Percentiles rank a stretch among this genome's conserved stretches.
Conservation (phyloP, 2,888 invertebrate species). For the Linnaemya vulpina region DNA sequence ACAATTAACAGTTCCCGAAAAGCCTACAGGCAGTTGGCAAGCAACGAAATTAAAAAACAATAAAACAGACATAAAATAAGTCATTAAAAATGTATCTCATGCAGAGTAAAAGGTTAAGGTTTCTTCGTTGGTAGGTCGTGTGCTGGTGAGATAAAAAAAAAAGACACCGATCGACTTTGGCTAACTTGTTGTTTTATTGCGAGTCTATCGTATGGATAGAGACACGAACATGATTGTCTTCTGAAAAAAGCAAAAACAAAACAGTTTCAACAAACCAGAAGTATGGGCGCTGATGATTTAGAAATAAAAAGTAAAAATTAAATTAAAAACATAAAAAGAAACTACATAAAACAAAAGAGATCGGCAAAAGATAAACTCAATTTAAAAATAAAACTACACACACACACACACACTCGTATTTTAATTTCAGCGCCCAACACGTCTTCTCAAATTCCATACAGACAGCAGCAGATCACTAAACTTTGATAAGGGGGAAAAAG, state of each 20-base stretch:
- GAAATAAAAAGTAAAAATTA: conserved; percentile 19
- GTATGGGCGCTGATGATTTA: conserved; percentile 41
- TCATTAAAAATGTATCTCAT: conserved; percentile 10
- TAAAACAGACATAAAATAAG: not conserved
- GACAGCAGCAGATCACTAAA: not conserved
- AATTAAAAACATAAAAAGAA: conserved; percentile 37
- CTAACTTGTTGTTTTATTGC: not conserved
- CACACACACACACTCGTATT: not conserved
- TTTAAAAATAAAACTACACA: not conserved
- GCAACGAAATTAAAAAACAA: not conserved
- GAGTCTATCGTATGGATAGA: not conserved
- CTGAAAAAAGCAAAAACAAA: conserved; percentile 24
- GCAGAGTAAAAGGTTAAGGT: conserved; percentile 58
- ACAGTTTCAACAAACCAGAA: conserved; percentile 20
- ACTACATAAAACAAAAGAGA: conserved; percentile 23
- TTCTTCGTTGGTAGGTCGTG: conserved; percentile 11
- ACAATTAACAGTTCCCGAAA: not conserved
- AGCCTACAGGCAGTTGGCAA: not conserved
- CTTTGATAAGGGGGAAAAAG: conserved; percentile 11
- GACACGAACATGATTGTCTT: not conserved
- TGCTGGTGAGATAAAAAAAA: not conserved
- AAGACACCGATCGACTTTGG: conserved; percentile 17
- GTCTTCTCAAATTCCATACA: conserved; percentile 1
- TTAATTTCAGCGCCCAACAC: conserved; percentile 7
- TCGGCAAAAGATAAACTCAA: conserved; percentile 8